Percentiles rank a stretch among this genome's conserved stretches.
Evolutionary conservation across 2,888 invertebrate species (phyloP).

Genomic region (Drosophila histrio): DNA sequence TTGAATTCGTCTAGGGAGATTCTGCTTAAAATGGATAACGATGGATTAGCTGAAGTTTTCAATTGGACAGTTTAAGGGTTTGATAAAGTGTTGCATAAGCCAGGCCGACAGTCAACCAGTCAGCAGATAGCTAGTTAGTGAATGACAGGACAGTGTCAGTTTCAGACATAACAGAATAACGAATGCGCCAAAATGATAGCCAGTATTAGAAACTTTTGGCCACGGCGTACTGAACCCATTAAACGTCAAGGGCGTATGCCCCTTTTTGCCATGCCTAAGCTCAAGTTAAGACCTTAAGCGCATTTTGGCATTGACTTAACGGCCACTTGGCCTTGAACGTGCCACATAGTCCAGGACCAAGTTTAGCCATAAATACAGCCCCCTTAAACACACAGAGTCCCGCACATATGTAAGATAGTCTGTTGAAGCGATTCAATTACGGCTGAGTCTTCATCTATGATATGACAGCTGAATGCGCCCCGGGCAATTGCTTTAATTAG

Average conservation of each 20-base stretch:
- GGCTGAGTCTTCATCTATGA: constrained; percentile 1
- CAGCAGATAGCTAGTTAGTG: background rate
- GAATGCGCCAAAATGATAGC: constrained; percentile 22
- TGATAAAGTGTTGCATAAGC: constrained; percentile 10
- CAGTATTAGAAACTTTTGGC: constrained; percentile 25
- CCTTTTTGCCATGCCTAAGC: constrained; percentile 25
- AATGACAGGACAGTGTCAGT: constrained; percentile 6
- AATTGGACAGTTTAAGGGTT: constrained; percentile 30
- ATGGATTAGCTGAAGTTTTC: constrained; percentile 51
- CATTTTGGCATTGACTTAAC: constrained; percentile 57
- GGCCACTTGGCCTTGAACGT: constrained; percentile 48
- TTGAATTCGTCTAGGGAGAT: constrained; percentile 30
- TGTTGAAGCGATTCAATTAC: constrained; percentile 41
- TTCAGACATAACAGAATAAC: background rate
- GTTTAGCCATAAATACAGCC: constrained; percentile 59
- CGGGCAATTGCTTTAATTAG: constrained; percentile 63
- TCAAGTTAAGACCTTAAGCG: constrained; percentile 61
- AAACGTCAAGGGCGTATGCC: constrained; percentile 9
- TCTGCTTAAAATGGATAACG: constrained; percentile 50
- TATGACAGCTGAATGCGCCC: constrained; percentile 20
- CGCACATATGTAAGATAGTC: constrained; percentile 4
- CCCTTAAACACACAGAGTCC: background rate
- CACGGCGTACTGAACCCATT: constrained; percentile 20
- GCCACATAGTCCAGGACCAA: constrained; percentile 33
- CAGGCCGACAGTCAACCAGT: background rate